Conservation (phyloP, 2,888 invertebrate species). For the Lordiphosa andalusiaca region DNA sequence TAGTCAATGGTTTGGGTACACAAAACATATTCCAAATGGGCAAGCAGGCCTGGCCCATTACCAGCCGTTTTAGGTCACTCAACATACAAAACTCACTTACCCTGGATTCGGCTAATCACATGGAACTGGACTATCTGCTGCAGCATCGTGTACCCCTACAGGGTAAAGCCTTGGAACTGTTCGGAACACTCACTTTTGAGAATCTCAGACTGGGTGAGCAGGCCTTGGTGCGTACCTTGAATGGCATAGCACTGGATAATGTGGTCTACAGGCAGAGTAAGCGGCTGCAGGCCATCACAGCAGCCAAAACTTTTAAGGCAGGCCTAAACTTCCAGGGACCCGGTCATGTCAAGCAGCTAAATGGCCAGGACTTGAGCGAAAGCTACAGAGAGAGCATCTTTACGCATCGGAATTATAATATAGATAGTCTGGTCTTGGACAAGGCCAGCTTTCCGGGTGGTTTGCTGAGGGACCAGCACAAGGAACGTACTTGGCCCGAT, state of each 20-base stretch:
- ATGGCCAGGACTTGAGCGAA: slow-evolving; percentile 65
- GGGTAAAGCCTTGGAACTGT: slow-evolving; percentile 65
- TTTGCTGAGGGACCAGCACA: slow-evolving; percentile 15
- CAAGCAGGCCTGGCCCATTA: slow-evolving; percentile 43
- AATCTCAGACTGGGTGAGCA: slow-evolving; percentile 60
- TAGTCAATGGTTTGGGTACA: slow-evolving; percentile 52
- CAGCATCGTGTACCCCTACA: slow-evolving; percentile 66
- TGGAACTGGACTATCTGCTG: slow-evolving; percentile 69
- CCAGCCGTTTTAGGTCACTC: slow-evolving; percentile 45
- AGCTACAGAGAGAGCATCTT: slow-evolving; percentile 66
- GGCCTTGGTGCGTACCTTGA: slow-evolving; percentile 65
- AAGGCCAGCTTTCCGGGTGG: slow-evolving; percentile 65
- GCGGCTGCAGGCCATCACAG: slow-evolving; percentile 63
- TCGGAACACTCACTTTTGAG: slow-evolving; percentile 72
- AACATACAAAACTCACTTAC: slow-evolving; percentile 44
- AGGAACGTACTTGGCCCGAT: background rate
- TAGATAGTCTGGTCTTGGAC: slow-evolving; percentile 67
- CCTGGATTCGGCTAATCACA: slow-evolving; percentile 62
- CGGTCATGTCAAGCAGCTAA: slow-evolving; percentile 62
- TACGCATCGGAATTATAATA: slow-evolving; percentile 61
- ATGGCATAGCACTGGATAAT: slow-evolving; percentile 63
- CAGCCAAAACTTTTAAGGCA: slow-evolving; percentile 57
- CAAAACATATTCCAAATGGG: slow-evolving; percentile 49
- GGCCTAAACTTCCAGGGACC: slow-evolving; percentile 70
- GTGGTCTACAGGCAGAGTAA: slow-evolving; percentile 58